These are phyloP conservation scores for Rhorus exstirpatorius DNA, from an alignment of 2,888 invertebrate species.

Conservation along the genomic window DNA sequence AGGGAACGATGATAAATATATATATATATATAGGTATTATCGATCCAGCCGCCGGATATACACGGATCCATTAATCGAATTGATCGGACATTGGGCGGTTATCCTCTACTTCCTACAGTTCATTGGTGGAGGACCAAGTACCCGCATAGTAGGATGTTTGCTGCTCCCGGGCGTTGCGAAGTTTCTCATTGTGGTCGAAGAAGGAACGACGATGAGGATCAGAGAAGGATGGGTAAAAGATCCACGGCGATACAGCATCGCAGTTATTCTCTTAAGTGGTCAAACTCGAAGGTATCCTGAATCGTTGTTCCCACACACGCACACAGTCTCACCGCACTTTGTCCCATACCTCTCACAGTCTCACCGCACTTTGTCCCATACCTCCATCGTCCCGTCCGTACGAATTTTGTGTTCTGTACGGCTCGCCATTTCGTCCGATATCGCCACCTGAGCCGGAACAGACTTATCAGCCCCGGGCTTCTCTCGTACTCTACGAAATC, in stretches of 20 bases:
- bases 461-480: slow-evolving; percentile 6
- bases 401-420: slow-evolving; percentile 38
- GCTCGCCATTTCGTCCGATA: slow-evolving; percentile 48
- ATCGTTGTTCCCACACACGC: slow-evolving; percentile 33
- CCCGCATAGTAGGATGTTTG: slow-evolving; percentile 41
- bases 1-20: not conserved
- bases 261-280: slow-evolving; percentile 60
- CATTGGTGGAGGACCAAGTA: slow-evolving; percentile 11
- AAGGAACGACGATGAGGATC: slow-evolving; percentile 5
- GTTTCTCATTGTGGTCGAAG: slow-evolving; percentile 55
- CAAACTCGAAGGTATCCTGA: slow-evolving; percentile 61
- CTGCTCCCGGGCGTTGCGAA: slow-evolving; percentile 15
- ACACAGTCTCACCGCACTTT: slow-evolving; percentile 13
- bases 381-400: not conserved
- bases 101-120: slow-evolving; percentile 42
- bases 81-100: slow-evolving; percentile 36
- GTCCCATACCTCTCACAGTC: not conserved
- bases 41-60: slow-evolving; percentile 7
- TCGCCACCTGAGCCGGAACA: slow-evolving; percentile 53
- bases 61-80: slow-evolving; percentile 40
- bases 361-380: slow-evolving; percentile 22
- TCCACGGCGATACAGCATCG: slow-evolving; percentile 26
- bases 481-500: slow-evolving; percentile 21
- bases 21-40: slow-evolving; percentile 27
- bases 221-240: slow-evolving; percentile 7